These are phyloP conservation scores for Ursus arctos DNA, from an alignment of 2,113 vertebrate genomes.

Conservation along the genomic window DNA sequence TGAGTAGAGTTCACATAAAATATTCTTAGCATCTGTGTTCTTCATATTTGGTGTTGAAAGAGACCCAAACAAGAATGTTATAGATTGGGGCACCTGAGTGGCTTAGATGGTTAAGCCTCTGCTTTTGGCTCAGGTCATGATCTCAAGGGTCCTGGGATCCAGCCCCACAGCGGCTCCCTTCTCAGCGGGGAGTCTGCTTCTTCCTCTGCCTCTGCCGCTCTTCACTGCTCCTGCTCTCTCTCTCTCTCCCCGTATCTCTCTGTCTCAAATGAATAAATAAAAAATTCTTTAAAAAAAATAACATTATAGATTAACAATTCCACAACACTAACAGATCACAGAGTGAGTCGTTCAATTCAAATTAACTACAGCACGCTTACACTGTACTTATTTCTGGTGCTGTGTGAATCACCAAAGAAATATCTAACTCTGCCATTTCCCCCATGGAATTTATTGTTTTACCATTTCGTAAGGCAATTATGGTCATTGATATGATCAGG, in stretches of 20 bases:
- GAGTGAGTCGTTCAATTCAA: neutral
- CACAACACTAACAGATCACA: neutral
- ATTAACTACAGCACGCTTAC: constrained; percentile 3
- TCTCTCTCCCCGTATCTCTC: no score
- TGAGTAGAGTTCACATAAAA: constrained; percentile 4
- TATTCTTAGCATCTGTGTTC: neutral
- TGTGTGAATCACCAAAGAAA: neutral
- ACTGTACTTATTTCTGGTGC: neutral
- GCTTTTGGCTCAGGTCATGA: no score
- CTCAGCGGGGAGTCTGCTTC: no score
- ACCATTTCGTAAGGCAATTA: constrained; percentile 50
- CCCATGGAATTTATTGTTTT: neutral
- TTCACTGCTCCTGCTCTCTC: no score
- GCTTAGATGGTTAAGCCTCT: no score
- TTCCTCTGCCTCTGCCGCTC: no score
- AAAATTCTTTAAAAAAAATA: neutral
- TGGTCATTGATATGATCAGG: constrained; percentile 41
- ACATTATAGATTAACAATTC: neutral
- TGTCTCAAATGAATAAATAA: no score
- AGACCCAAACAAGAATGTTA: neutral
- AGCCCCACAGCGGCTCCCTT: no score
- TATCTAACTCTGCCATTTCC: neutral
- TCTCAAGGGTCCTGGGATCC: no score
- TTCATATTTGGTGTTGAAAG: neutral
- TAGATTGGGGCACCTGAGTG: no score